Evolutionary conservation across 1,140 invertebrate genomes (phyloP), one percentile per base, ranked within the genome.

Genomic region (Panagrolaimus sp.): DNA sequence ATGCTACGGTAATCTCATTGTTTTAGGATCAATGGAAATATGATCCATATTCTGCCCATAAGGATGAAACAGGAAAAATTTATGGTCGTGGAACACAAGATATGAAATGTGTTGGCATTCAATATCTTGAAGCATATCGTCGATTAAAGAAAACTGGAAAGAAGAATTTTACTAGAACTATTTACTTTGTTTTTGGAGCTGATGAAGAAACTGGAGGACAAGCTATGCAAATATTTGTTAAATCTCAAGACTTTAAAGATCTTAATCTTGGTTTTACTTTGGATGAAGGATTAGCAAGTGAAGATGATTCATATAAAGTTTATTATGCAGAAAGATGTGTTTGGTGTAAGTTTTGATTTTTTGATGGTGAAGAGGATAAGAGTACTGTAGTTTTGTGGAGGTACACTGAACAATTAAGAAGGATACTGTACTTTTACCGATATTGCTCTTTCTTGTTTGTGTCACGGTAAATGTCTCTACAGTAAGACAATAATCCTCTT

Each of bases 181-280:
- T 91, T 15, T 89, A 90, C 78, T 77, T 93, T 10, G 87, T 88
- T 3, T 93, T 91, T 87, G 89, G 91, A 15, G 21, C 66, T 90
- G 93, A 96, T 85, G 94, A 96, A 84, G 94, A 96, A 87, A 89
- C 91, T 78, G 93, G 93, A 0, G 82, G 86, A 1, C 86, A 89
- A 52, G 93, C 93, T 24, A 94, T 96, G 92, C 85, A 87, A 70
- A 84, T 87, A 69, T 95, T 94, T 85, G 88, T 93, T 0, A 80
- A 88, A 14, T 89, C 88, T 0, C 83, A 89, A 24, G 88, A 90
- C 46, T 96, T 95, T 79, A 88, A 89, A 78, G 84, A 88, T 7
- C 83, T 96, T 14, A 95, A 96, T 80, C 85, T 95, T 71, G 93
- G 91, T 0, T 92, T 94, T 85, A 89, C 90, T n/a, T 81, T 97